Evolutionary conservation across 1,140 invertebrate genomes (phyloP).

Genomic region (Panagrolaimus sp.): DNA sequence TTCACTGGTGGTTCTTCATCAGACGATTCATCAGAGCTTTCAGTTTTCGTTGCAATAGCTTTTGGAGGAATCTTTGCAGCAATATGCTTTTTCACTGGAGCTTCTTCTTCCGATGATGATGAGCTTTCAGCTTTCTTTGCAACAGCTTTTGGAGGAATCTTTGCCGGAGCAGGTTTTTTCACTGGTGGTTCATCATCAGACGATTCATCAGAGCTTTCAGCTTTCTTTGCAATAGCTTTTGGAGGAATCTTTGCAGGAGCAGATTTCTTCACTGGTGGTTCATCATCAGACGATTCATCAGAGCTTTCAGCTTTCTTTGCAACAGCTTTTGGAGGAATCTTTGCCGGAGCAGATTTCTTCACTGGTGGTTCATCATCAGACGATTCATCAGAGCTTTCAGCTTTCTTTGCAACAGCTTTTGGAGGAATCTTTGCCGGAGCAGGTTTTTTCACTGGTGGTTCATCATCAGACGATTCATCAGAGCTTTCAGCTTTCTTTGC

Average conservation of each 20-base stretch:
- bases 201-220: neutral
- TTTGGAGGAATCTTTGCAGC: neutral
- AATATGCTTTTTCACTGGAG: neutral
- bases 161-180: neutral
- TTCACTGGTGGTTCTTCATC: constrained; percentile 18
- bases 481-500: constrained; percentile 9
- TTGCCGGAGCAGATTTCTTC: neutral
- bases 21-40: constrained; percentile 15
- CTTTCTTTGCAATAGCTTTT: constrained; percentile 9
- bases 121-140: neutral
- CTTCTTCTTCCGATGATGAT: neutral
- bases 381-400: neutral
- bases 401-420: neutral
- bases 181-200: neutral
- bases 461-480: neutral
- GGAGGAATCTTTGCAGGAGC: constrained; percentile 7
- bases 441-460: neutral
- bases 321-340: neutral
- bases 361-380: neutral
- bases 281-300: constrained; percentile 22
- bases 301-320: constrained; percentile 28
- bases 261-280: neutral
- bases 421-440: neutral
- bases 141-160: neutral
- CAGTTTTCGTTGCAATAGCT: constrained; percentile 24